phyloP scores from a whole-genome alignment of 2,113 vertebrate genomes.

The Hydropotes inermis region DNA sequence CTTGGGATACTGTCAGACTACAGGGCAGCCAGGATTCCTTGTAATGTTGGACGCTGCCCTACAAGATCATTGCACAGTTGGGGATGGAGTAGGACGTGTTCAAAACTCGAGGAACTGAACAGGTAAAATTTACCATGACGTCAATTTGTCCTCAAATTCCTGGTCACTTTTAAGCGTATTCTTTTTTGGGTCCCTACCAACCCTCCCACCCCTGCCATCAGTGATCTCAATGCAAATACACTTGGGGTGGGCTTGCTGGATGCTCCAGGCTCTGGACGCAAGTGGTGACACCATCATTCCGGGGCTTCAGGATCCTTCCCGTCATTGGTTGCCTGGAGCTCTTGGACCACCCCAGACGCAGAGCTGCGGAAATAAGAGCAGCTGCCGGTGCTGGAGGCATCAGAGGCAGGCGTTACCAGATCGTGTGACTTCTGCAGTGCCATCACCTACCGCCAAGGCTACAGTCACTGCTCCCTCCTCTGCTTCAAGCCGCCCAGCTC shows the following conservation, averaged over 20 bases:
- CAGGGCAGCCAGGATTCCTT: background rate
- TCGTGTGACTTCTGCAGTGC: background rate
- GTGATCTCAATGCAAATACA: slow-evolving; percentile 61
- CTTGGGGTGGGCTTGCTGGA: background rate
- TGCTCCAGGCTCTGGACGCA: slow-evolving; percentile 13
- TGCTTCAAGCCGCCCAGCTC: background rate
- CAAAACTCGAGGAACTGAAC: background rate
- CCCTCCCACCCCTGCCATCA: background rate
- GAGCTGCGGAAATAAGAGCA: slow-evolving; percentile 58
- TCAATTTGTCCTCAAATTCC: slow-evolving; percentile 15
- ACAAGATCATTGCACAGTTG: background rate
- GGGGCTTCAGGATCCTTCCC: background rate
- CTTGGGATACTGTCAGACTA: background rate
- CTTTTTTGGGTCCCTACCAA: background rate
- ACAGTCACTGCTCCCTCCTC: background rate
- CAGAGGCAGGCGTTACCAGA: background rate
- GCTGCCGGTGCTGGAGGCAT: background rate
- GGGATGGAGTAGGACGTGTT: background rate
- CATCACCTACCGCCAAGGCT: background rate
- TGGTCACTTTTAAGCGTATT: background rate
- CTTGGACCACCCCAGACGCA: slow-evolving; percentile 1
- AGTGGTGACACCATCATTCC: slow-evolving; percentile 25
- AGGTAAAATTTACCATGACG: background rate
- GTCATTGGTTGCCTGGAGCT: slow-evolving; percentile 55
- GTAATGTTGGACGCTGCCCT: background rate